Evolutionary conservation across 2,888 invertebrate species (phyloP).

Genomic region (Apodemia zela): DNA sequence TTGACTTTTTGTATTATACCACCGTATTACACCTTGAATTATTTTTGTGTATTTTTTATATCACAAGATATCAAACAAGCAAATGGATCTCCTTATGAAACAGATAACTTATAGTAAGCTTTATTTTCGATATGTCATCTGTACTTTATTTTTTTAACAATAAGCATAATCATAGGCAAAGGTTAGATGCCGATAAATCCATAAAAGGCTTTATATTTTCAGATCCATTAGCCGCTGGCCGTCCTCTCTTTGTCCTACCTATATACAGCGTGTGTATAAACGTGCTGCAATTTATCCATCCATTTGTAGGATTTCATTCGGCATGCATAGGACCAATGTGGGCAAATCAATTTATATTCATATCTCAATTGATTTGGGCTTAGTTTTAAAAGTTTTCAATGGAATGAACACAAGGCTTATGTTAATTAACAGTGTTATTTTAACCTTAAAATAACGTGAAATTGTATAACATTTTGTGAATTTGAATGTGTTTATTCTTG

Average conservation of each 20-base stretch:
- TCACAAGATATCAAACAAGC: neutral
- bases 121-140: too few species aligned
- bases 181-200: constrained; percentile 20
- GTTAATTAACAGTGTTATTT: neutral
- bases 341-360: constrained; percentile 18
- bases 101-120: too few species aligned
- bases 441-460: neutral
- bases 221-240: constrained; percentile 43
- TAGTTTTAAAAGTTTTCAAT: constrained; percentile 18
- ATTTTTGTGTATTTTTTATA: neutral
- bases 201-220: constrained; percentile 41
- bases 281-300: constrained; percentile 34
- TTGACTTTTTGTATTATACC: too few species aligned
- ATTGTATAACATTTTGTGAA: too few species aligned
- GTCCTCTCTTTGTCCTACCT: constrained; percentile 26
- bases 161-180: neutral
- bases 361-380: constrained; percentile 21
- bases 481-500: too few species aligned
- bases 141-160: neutral
- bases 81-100: neutral
- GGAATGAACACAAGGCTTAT: neutral
- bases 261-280: constrained; percentile 3
- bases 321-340: constrained; percentile 22
- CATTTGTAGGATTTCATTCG: constrained; percentile 35
- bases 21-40: too few species aligned